Evolutionary conservation across 2,888 invertebrate genomes (phyloP).

Genomic region (Ophraella communa): DNA sequence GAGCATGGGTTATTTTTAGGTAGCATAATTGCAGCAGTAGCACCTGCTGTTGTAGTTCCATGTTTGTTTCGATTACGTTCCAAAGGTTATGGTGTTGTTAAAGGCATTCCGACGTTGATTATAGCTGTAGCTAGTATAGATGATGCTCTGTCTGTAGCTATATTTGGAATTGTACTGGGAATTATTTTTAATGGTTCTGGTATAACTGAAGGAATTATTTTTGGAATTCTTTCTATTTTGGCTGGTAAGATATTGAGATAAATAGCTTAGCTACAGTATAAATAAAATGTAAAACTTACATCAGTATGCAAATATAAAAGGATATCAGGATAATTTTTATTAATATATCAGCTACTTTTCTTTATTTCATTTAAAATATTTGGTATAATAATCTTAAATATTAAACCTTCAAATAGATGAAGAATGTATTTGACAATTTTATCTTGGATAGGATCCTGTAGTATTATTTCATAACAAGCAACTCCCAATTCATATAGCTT

Average conservation of each 20-base stretch:
- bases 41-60: constrained; percentile 96
- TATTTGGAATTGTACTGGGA: constrained; percentile 88
- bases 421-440: too few species aligned
- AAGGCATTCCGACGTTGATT: constrained; percentile 95
- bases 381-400: too few species aligned
- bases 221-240: constrained; percentile 82
- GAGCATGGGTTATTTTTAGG: constrained; percentile 58
- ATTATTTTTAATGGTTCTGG: constrained; percentile 84
- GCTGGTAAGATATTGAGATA: constrained; percentile 61
- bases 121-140: constrained; percentile 95
- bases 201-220: constrained; percentile 71
- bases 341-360: too few species aligned
- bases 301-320: too few species aligned
- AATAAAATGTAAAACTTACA: too few species aligned
- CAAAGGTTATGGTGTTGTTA: constrained; percentile 89
- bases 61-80: constrained; percentile 84
- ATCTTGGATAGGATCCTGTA: too few species aligned
- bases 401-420: too few species aligned
- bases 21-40: constrained; percentile 88
- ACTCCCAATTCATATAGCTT: too few species aligned
- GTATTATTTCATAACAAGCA: too few species aligned
- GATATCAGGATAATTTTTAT: too few species aligned
- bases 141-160: constrained; percentile 93
- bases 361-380: too few species aligned
- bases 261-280: too few species aligned